Base-by-base conservation (phyloP, 2,113 vertebrate species). In the Nothoprocta perdicaria region DNA sequence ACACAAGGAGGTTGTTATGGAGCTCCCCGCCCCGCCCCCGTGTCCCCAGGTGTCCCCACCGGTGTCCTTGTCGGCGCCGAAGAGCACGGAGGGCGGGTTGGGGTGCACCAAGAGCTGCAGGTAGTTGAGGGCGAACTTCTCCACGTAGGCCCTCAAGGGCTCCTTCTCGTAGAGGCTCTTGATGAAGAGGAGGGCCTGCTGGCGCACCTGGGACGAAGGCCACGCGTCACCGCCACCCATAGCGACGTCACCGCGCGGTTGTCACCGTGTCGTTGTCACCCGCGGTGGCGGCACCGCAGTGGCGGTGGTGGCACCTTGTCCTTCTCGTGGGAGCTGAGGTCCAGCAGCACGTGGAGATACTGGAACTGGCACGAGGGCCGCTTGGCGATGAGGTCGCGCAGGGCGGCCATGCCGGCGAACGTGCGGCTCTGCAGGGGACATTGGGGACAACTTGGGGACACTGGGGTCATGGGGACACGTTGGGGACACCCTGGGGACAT, bases 81-180 rank as follows among this genome's bases (percentile, higher is more conserved):
- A 99, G 7, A 99, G 98, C 69, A 99, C 96, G 0, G 99, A 99
- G 0, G 99, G 99, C 0, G 99, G 99, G 94, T 99, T 99, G 63
- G 99, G 99, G 66, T 99, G 99, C 27, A 99, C 99, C 53, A 99
- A 95, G 2, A 99, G 98, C 97, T 99, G 99, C 89, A 99, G 97
- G 97, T 99, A 99, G 96, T 99, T 99, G 80, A 99, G 97, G 6
- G 98, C 99, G 35, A 99, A 99, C 84, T 99, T 99, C 96, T 99
- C 99, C 22, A 99, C 98, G 38, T 99, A 99, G 72, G 98, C 98
- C 7, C 98, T 97, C 26, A 99, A 98, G 31, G 98, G 98, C 6
- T 99, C 98, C 88, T 98, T 99, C 96, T 99, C 99, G 5, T 99
- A 99, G 98, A 99, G 98, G 8, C 98, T 96, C 95, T 99, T 99